Evolutionary conservation across 2,888 invertebrate genomes (phyloP), one percentile per base, ranked within the genome.

Genomic region (Xanthorhoe spadicearia): DNA sequence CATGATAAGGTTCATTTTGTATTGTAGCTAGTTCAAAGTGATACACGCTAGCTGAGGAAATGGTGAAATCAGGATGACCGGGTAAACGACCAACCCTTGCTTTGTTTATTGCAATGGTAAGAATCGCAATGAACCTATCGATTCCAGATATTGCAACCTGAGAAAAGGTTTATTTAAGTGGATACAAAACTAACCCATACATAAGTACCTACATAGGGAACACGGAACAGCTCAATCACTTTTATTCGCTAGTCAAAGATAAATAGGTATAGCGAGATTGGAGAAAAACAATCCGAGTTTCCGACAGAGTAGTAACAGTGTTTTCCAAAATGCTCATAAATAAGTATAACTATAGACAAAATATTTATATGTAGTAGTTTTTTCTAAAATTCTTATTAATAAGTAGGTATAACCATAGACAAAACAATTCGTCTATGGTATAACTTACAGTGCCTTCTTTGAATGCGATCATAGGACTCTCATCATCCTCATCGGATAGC

Each of bases 401-500:
- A 4, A 28, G 28, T 28, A 28, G 38, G 38, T 8, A 38, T 38
- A 15, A n/a, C n/a, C 15, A n/a, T 15, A 46, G 15, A 46, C 1
- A 4, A 28, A 5, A 35, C 2, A 38, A 9, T 1, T 38, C 9
- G 10, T 10, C 10, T 9, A 38, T 9, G 2, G 8, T 19, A 6
- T 48, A 66, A 84, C 89, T 84, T 10, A 94, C 93, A 59, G 93
- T 93, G 66, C 94, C 94, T 66, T 86, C 82, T 67, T 85, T 86
- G 61, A 94, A 93, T 9, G 93, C 89, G 53, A 94, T 93, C 79
- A 94, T 87, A 0, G 94, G 94, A 61, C 93, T 94, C 73, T 94
- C 93, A 43, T 94, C 92, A 62, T 94, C 94, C 74, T 94, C 94
- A 71, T 94, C 93, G 0, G 94, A 94, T 0, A 94, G 81, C 84